Evolutionary conservation across 2,888 invertebrate genomes (phyloP).

Genomic region (Erebia epiphron): DNA sequence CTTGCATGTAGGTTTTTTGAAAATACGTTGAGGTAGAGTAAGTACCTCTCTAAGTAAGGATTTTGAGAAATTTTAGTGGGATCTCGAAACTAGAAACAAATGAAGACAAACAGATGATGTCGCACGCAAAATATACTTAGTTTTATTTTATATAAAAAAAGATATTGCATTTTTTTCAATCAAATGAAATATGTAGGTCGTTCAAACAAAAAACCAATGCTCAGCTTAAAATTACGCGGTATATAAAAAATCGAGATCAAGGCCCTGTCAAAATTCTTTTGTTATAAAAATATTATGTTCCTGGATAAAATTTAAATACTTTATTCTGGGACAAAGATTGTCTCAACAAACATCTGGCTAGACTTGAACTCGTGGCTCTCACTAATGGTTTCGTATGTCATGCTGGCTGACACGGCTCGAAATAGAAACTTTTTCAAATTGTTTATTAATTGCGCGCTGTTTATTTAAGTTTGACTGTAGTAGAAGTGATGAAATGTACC

Average conservation of each 20-base stretch:
- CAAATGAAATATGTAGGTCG: not conserved
- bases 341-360: conserved; percentile 21
- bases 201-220: not conserved
- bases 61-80: no score
- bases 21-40: no score
- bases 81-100: no score
- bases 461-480: conserved; percentile 17
- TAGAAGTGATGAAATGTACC: not conserved
- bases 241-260: conserved; percentile 14
- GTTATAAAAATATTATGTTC: conserved; percentile 12
- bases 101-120: no score
- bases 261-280: conserved; percentile 21
- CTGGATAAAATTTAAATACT: not conserved
- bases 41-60: no score
- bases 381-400: conserved; percentile 34
- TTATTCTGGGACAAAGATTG: conserved; percentile 15
- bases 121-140: conserved; percentile 1
- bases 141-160: not conserved
- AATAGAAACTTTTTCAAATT: conserved; percentile 22
- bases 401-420: conserved; percentile 22
- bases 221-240: not conserved
- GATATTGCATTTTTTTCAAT: not conserved
- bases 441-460: conserved; percentile 9
- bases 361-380: conserved; percentile 30
- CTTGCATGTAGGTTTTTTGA: no score